Conservation (phyloP, 2,797 vertebrate species). For the Acridotheres tristis region DNA sequence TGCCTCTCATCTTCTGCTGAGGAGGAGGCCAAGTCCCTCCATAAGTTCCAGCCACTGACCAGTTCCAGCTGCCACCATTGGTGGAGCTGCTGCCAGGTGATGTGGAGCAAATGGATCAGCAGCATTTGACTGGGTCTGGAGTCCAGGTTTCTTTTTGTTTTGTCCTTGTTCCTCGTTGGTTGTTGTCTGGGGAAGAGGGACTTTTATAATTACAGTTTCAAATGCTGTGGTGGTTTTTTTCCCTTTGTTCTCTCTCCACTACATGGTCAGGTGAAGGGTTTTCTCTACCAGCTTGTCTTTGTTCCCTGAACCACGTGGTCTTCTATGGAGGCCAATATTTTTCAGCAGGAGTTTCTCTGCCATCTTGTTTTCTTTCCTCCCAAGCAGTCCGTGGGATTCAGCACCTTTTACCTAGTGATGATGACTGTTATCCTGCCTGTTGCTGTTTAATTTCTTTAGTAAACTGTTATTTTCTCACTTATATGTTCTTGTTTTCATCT, state of each 20-base stretch:
- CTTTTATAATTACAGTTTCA: background rate
- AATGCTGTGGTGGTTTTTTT: rapidly evolving
- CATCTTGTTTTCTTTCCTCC: background rate
- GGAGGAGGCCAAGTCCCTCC: background rate
- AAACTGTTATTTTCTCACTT: background rate
- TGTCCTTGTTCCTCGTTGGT: background rate
- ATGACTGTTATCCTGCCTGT: background rate
- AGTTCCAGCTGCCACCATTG: background rate
- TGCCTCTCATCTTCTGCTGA: background rate
- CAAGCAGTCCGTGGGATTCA: background rate
- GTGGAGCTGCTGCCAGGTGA: background rate
- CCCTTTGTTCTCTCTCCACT: background rate
- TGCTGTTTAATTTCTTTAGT: background rate
- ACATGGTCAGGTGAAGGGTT: background rate
- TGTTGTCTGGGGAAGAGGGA: background rate
- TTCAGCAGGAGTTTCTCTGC: background rate
- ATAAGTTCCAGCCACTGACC: background rate
- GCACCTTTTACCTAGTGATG: background rate
- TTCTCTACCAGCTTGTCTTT: background rate
- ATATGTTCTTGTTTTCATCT: background rate
- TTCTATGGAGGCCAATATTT: background rate
- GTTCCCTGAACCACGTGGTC: background rate
- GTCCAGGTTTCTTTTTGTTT: background rate
- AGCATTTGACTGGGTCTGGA: background rate
- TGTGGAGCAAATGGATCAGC: rapidly evolving